Conservation (phyloP, 2,888 invertebrate species). For the Andrena dorsata region DNA sequence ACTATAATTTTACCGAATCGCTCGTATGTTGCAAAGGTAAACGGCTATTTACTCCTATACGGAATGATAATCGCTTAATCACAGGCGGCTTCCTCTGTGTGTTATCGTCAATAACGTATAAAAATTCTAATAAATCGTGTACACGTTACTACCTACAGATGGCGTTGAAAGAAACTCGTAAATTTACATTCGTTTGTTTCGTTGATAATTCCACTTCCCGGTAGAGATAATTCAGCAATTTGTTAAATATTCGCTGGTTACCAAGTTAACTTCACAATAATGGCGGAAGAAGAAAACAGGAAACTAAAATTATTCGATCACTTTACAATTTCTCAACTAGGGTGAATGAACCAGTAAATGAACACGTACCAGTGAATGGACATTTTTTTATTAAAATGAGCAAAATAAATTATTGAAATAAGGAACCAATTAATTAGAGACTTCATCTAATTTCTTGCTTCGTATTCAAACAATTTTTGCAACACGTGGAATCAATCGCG, state of each 20-base stretch:
- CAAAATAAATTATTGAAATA: too few species aligned
- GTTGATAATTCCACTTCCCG: not conserved
- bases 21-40: slow-evolving; percentile 5
- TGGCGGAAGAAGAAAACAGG: too few species aligned
- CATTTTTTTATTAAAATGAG: too few species aligned
- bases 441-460: too few species aligned
- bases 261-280: too few species aligned
- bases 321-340: too few species aligned
- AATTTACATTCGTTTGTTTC: slow-evolving; percentile 17
- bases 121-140: slow-evolving; percentile 12
- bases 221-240: not conserved
- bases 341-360: too few species aligned
- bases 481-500: too few species aligned
- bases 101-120: not conserved
- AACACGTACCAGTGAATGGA: too few species aligned
- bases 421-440: too few species aligned
- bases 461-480: too few species aligned
- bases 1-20: slow-evolving; percentile 40
- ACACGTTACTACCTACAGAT: not conserved
- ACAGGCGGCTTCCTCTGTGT: slow-evolving; percentile 6
- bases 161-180: not conserved
- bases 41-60: slow-evolving; percentile 6
- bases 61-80: slow-evolving; percentile 57
- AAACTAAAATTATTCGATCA: too few species aligned
- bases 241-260: not conserved